phyloP scores from a whole-genome alignment of 2,888 invertebrate genomes.

The Leucozona laternaria region DNA sequence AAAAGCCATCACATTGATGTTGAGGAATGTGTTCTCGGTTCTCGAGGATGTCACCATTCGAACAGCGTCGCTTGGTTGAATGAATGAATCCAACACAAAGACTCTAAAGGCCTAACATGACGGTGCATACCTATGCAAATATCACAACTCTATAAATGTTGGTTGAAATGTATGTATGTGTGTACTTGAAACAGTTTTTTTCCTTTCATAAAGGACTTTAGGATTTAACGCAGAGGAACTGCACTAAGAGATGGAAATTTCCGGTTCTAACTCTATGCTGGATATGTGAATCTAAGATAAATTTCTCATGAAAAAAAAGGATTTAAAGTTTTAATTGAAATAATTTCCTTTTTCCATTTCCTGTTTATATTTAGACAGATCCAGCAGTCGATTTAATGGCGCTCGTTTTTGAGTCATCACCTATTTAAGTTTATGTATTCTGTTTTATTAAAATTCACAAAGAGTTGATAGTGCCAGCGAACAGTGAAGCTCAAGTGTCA shows the following conservation, averaged over 20 bases:
- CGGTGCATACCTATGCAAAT: not conserved
- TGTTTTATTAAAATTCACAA: conserved; percentile 34
- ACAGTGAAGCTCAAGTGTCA: conserved; percentile 10
- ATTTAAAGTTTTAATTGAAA: conserved; percentile 47
- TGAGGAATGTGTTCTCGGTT: conserved; percentile 27
- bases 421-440: conserved; percentile 20
- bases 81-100: conserved; percentile 38
- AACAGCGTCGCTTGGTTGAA: conserved; percentile 30
- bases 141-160: not conserved
- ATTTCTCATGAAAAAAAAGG: conserved; percentile 13
- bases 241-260: conserved; percentile 27
- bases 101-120: conserved; percentile 1
- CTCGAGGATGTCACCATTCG: conserved; percentile 51
- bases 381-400: conserved; percentile 26
- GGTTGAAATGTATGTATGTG: conserved; percentile 2
- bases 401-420: conserved; percentile 31
- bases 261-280: conserved; percentile 21
- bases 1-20: conserved; percentile 16
- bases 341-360: conserved; percentile 53
- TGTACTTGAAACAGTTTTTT: conserved; percentile 34
- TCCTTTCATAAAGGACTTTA: conserved; percentile 27
- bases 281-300: conserved; percentile 39
- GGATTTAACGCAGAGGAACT: conserved; percentile 1
- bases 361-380: conserved; percentile 36
- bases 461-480: conserved; percentile 22